Evolutionary conservation across 2,797 vertebrate species (phyloP), one percentile per base, ranked within the genome.

Genomic region (Percopsis omiscomaycus): DNA sequence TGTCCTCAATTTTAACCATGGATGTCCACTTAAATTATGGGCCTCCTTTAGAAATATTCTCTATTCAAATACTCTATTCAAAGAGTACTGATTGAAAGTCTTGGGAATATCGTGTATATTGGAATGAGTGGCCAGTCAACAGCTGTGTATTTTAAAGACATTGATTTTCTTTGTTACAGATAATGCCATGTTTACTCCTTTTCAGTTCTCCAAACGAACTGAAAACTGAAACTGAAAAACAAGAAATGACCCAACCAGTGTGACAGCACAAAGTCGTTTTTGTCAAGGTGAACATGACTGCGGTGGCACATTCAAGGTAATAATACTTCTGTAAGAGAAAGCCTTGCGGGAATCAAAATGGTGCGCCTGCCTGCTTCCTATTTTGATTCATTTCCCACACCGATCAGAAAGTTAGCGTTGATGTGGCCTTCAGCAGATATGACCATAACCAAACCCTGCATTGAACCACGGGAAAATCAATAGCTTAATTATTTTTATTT

Each of bases 391-490:
- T 82, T 86, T 84, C 69, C 77, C 52, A 14, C 64, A 50, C 55
- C 71, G 52, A 66, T 53, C 61, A 66, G 66, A n/a, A 59, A 55
- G 73, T 69, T n/a, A n/a, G n/a, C 49, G 54, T 6, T 70, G 56
- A 55, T 44, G 75, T 64, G 83, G 82, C 77, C 81, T 84, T 84
- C 79, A 75, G 71, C 64, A 66, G 62, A 77, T 78, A 66, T 47
- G 46, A 58, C 46, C 50, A 53, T 71, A 30, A 51, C 29, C 42
- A 15, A 28, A 5, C 52, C 37, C 2, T 51, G 61, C 69, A 66
- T 32, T 59, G 68, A 74, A 59, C 59, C 71, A 69, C 55, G 50
- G 37, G 56, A 65, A 77, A 84, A 90, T 90, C 84, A 77, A 88
- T 88, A 87, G 11, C 27, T 51, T 73, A 74, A 3, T 15, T 14